These are phyloP conservation scores for Yponomeuta malinellus DNA, from an alignment of 2,888 invertebrate species.

Conservation along the genomic window DNA sequence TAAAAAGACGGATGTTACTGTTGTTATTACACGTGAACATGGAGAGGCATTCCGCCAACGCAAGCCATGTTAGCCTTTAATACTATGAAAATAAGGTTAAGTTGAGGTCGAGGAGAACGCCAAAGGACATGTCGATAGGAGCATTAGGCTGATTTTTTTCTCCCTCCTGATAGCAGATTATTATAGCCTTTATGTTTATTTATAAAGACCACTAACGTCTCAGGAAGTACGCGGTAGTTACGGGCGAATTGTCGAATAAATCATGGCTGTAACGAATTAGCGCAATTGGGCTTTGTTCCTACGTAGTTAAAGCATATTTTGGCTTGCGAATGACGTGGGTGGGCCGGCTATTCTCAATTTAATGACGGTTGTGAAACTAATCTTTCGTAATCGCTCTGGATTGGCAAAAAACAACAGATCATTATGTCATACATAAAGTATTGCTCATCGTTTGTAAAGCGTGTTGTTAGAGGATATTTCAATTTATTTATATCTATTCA, in stretches of 20 bases:
- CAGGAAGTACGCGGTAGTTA: slow-evolving; percentile 1
- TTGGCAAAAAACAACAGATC: not conserved
- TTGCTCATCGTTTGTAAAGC: not conserved
- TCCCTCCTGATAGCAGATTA: slow-evolving; percentile 1
- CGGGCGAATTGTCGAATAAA: not conserved
- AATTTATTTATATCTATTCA: too few relatives aligned
- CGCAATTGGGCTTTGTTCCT: not conserved
- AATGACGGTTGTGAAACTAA: not conserved
- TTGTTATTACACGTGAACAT: not conserved
- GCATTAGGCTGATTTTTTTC: not conserved
- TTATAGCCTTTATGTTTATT: not conserved
- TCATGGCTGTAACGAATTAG: not conserved
- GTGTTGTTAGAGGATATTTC: too few relatives aligned
- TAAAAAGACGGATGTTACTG: slow-evolving; percentile 7
- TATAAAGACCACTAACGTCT: not conserved
- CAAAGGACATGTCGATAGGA: not conserved
- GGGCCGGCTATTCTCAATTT: not conserved
- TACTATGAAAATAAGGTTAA: not conserved
- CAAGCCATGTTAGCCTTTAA: not conserved
- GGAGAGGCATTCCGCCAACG: not conserved
- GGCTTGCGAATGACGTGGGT: not conserved
- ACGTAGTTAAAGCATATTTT: not conserved
- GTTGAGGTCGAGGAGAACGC: not conserved
- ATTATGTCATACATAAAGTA: not conserved
- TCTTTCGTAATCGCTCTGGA: not conserved